Base-by-base conservation (phyloP, 2,888 invertebrate genomes). In the Dryomyza anilis region DNA sequence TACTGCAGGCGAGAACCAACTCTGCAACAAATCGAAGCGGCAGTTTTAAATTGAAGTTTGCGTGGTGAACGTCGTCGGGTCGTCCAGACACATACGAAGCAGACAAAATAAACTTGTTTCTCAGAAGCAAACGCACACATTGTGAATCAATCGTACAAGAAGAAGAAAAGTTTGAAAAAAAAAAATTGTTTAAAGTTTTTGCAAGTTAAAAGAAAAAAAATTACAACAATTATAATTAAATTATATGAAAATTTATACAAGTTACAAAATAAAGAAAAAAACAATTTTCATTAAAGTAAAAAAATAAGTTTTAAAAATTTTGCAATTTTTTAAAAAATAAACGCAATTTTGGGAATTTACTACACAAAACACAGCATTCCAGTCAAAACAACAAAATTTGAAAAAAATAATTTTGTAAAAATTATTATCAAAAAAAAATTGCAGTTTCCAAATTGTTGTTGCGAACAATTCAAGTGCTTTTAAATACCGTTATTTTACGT, bases 11-110 rank as follows among this genome's bases (percentile, higher is more conserved):
- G 65, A 65, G 68, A 67, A 70, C 66, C 67, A 61, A 66, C 66
- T 64, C 46, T 30, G 65, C 67, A 65, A 66, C 67, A 63, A 67
- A 58, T 65, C 60, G 62, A 69, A 71, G 68, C 71, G 69, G 74
- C 78, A 79, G 78, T 78, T 78, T 76, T 74, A 72, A 75, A 76
- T 73, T 77, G 75, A 78, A 78, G 79, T 74, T 78, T 78, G 78
- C 78, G 79, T 79, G 78, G 77, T 78, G 69, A 77, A 75, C 77
- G 77, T 78, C 77, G 77, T 74, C 73, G 75, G 76, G 72, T 73
- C 73, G 76, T 73, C 70, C 71, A 73, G n/a, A n/a, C 67, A 70
- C 72, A 71, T 72, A 63, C 19, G 5, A 43, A 59, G 46, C 39
- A 55, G 39, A 57, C 5, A 27, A 59, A 36, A 48, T 46, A 62